Evolutionary conservation across 2,888 invertebrate genomes (phyloP), one percentile per base, ranked within the genome.

Genomic region (Dynastes hyllus): DNA sequence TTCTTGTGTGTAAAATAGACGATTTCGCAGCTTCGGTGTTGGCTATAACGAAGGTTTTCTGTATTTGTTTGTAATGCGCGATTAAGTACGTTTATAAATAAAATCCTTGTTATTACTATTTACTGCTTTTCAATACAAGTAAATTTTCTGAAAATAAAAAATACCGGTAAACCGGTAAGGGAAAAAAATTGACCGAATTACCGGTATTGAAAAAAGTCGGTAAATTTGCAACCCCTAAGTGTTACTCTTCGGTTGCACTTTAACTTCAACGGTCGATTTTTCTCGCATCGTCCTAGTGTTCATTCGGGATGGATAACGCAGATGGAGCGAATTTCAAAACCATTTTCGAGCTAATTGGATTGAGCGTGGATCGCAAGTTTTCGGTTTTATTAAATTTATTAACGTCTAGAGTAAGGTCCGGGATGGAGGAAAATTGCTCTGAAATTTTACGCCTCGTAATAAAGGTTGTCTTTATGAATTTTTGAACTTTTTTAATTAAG

Each of bases 401-500:
- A 55, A 55, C 53, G 53, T 55, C 53, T 55, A 55, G 45, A 37
- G 37, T 51, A 51, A 51, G 16, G 53, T n/a, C n/a, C n/a, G 16
- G 16, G 53, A 55, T 6, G 53, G 5, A 55, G n/a, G 53, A n/a
- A 55, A 55, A 55, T 16, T 55, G 53, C 8, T 55, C 53, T 55
- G 53, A n/a, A 55, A 55, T 55, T 55, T 55, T 55, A 55, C 16
- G 53, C 16, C 53, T 16, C 53, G 53, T 55, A 55, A 55, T 55
- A 55, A 55, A 55, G 53, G 53, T n/a, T 55, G 53, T 55, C 53
- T 55, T 55, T n/a, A 55, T 55, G 53, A 55, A 55, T 55, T 55
- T 55, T 55, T 55, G 53, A 55, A 55, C 53, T 55, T 55, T 55
- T 55, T 55, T 55, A 55, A 55, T 55, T 55, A 55, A 55, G 53